Base-by-base conservation (phyloP, 1,140 invertebrate genomes). In the Atta texana region DNA sequence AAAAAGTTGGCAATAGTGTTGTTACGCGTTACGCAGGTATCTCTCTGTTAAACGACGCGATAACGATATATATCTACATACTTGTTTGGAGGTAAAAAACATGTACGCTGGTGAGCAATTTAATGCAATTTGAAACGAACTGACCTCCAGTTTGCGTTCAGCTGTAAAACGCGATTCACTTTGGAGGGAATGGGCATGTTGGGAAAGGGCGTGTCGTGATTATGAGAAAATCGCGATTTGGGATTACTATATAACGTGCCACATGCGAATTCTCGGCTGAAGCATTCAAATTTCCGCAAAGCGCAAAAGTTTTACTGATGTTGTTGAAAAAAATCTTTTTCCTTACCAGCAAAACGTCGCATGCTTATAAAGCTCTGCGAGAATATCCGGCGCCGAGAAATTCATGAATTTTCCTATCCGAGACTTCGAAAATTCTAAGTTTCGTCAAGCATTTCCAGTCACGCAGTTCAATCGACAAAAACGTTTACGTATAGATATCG, bases 391-490 rank as follows among this genome's bases (percentile, higher is more conserved):
- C 39, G 39, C 21, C n/a, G 24, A 18, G n/a, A 61, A 84, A 61
- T 51, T 74, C 69, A 63, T 74, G 69, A 61, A 84, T 84, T 74
- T 74, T 74, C 28, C 16, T 51, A 34, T 34, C 53, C 53, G 53
- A 24, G 53, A 82, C 68, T 74, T 57, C 0, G 39, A 34, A 74
- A 82, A 82, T 82, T 82, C 28, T 12, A 74, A 84, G 80, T 84
- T 84, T 74, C 69, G 39, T 14, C 39, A 14, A 61, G 39, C 69
- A n/a, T 84, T 84, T 84, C 55, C 39, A 84, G 69, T 84, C 80
- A 84, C 80, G 80, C 68, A 34, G 55, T 14, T 84, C 69, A 51
- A 84, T 84, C 69, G 69, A 74, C 68, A 21, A 34, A 82, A 82
- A 71, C 55, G 68, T 34, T 71, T 59, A 59, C 34, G 21, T 59